Evolutionary conservation across 2,888 invertebrate genomes (phyloP), one percentile per base, ranked within the genome.

Genomic region (Aphelenchoides bicaudatus): DNA sequence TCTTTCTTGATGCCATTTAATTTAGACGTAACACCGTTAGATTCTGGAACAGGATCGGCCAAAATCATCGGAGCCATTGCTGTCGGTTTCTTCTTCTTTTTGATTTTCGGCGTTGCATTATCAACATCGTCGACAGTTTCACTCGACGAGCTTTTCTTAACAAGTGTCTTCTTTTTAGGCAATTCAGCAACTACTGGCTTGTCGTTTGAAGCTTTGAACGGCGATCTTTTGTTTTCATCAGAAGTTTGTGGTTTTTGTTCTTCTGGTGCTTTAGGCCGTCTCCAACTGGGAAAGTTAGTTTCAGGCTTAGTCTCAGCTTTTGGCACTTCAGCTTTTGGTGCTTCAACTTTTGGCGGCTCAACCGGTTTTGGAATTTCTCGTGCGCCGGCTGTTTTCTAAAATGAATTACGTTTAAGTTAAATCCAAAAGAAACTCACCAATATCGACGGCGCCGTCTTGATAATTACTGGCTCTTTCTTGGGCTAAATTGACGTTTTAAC

Each of bases 31-130:
- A 37, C 16, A 6, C 21, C 27, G 50, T 25, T 51, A 27, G 56
- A 29, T 19, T 23, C 58, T 25, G 54, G 54, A 16, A 29, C 16
- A 3, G 51, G 54, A 23, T 52, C 21, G 3, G 23, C 52, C 16
- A 53, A 51, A 52, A 54, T 54, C 54, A 54, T 54, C 25, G 54
- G 58, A 27, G 13, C 39, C 61, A 58, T 60, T 29, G 49, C 59
- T 16, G 25, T 55, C 4, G 56, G 56, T 25, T 55, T 56, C n/a
- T n/a, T n/a, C n/a, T n/a, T n/a, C n/a, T n/a, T n/a, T 61, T 61
- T 39, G 30, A 21, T 46, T 19, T 27, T 19, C 4, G 48, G 60
- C 10, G 57, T 3, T 3, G 37, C 30, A 8, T 21, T 43, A 27
- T 43, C 43, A 25, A 43, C 28, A n/a, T 43, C 25, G 16, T 43